These are phyloP conservation scores for Montifringilla adamsi DNA, from an alignment of 2,113 vertebrate species.

Conservation along the genomic window DNA sequence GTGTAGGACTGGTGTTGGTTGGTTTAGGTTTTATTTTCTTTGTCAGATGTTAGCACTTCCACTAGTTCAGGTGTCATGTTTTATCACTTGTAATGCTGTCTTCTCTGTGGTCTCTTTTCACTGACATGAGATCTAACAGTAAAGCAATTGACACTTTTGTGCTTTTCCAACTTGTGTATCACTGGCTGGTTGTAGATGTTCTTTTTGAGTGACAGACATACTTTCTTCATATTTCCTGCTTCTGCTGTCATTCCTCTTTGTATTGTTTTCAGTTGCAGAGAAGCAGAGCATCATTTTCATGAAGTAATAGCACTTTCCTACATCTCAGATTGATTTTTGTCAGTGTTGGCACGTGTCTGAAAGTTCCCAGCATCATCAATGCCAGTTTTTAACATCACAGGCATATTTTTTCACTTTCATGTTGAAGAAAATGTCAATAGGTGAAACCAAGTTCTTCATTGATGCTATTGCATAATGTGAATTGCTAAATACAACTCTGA, in stretches of 20 bases:
- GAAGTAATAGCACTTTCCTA: background rate
- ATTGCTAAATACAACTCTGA: background rate
- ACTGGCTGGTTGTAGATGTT: background rate
- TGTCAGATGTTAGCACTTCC: background rate
- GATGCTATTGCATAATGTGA: background rate
- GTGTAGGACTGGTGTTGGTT: background rate
- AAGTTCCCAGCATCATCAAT: background rate
- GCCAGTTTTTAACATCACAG: background rate
- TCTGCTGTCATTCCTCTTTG: background rate
- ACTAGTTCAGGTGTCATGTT: background rate
- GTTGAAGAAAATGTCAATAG: background rate
- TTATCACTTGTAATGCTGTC: background rate
- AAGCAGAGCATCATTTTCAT: background rate
- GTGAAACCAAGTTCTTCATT: background rate
- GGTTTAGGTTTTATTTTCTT: background rate
- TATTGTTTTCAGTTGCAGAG: background rate
- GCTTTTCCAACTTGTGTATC: background rate
- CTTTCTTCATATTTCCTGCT: background rate
- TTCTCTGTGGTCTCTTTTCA: background rate
- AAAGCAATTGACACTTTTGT: background rate
- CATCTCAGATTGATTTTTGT: background rate
- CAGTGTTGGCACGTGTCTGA: background rate
- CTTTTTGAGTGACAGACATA: background rate
- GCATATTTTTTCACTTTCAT: background rate
- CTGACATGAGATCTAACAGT: background rate